Evolutionary conservation across 2,797 vertebrate genomes (phyloP).

Genomic region (Centropyge bicolor): DNA sequence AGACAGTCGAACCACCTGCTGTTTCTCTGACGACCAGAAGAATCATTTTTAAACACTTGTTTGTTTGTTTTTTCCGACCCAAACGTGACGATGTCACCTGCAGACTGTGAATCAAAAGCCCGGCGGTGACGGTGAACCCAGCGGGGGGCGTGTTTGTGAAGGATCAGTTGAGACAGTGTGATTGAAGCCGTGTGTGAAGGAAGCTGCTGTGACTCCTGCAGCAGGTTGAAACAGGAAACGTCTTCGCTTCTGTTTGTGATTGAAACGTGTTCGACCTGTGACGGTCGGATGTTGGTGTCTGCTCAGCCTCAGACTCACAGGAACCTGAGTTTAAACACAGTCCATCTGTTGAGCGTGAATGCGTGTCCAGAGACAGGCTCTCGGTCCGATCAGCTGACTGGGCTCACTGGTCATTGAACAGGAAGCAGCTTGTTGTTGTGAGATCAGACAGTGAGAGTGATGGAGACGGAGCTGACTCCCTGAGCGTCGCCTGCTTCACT

Average conservation of each 20-base stretch:
- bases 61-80: background rate
- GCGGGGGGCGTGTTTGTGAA: background rate
- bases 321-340: constrained; percentile 7
- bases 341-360: constrained; percentile 14
- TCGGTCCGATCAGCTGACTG: no score
- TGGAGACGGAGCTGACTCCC: no score
- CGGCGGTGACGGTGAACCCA: background rate
- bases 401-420: no score
- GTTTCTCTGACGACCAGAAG: background rate
- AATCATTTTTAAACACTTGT: constrained; percentile 1
- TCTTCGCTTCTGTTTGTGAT: background rate
- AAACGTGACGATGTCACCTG: background rate
- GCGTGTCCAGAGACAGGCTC: background rate
- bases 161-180: background rate
- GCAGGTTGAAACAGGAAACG: constrained; percentile 10
- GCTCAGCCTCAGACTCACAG: background rate
- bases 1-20: constrained; percentile 14
- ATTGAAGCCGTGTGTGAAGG: background rate
- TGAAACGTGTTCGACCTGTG: background rate
- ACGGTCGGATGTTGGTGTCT: background rate
- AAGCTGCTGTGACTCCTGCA: constrained; percentile 15
- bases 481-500: no score
- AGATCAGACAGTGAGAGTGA: no score
- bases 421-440: no score
- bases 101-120: background rate